These are phyloP conservation scores for Stenopsyche tienmushanensis DNA, from an alignment of 1,140 invertebrate species.

Conservation along the genomic window DNA sequence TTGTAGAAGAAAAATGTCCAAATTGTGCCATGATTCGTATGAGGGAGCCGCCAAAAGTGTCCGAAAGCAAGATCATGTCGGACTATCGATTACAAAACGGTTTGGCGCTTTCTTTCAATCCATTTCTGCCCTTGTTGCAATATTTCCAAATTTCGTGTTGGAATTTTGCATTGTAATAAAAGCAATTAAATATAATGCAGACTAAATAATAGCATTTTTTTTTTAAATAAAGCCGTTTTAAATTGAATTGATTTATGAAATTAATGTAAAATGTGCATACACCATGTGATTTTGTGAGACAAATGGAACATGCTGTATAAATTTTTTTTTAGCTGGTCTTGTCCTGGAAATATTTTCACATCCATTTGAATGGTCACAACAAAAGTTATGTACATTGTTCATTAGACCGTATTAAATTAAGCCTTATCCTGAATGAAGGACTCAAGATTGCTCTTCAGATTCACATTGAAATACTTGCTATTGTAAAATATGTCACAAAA, in stretches of 20 bases:
- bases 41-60: background rate
- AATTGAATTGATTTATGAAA: too few relatives aligned
- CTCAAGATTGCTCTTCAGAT: conserved; percentile 16
- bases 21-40: too few relatives aligned
- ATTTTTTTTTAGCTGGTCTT: background rate
- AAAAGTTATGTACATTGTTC: background rate
- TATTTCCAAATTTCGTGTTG: too few relatives aligned
- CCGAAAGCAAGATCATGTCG: too few relatives aligned
- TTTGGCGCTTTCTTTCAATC: background rate
- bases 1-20: background rate
- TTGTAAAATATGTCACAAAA: too few relatives aligned
- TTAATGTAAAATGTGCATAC: too few relatives aligned
- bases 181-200: too few relatives aligned
- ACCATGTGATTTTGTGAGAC: too few relatives aligned
- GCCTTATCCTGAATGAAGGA: background rate
- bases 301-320: background rate
- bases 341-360: background rate
- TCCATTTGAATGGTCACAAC: background rate
- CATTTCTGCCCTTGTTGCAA: too few relatives aligned
- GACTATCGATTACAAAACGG: conserved; percentile 1
- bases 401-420: conserved; percentile 7
- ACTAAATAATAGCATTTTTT: too few relatives aligned
- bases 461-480: background rate
- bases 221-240: too few relatives aligned
- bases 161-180: too few relatives aligned